Conservation (phyloP, 2,888 invertebrate species). For the Cartodere bifasciata region DNA sequence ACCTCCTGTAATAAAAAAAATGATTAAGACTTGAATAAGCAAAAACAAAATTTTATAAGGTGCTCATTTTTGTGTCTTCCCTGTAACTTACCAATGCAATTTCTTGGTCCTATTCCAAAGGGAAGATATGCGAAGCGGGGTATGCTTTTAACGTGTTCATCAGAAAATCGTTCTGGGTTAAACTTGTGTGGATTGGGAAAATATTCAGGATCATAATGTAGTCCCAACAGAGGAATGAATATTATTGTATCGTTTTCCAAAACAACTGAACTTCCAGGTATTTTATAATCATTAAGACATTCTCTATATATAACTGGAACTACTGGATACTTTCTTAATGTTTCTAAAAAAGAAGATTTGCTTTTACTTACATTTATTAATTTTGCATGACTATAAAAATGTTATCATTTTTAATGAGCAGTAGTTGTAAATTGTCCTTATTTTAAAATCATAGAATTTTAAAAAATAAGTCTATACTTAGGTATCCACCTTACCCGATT, state of each 20-base stretch:
- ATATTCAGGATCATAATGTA: conserved; percentile 29
- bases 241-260: conserved; percentile 27
- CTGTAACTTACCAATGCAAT: conserved; percentile 13
- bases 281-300: conserved; percentile 19
- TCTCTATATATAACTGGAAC: conserved; percentile 21
- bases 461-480: too few relatives aligned
- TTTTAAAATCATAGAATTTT: too few relatives aligned
- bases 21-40: too few relatives aligned
- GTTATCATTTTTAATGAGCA: too few relatives aligned
- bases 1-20: conserved; percentile 15
- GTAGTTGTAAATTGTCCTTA: neutral
- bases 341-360: conserved; percentile 11
- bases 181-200: conserved; percentile 30
- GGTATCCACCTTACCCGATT: too few relatives aligned
- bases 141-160: conserved; percentile 15
- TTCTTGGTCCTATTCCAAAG: conserved; percentile 12
- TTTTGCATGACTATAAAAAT: too few relatives aligned
- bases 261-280: conserved; percentile 17
- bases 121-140: conserved; percentile 7
- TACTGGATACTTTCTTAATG: conserved; percentile 28
- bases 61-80: too few relatives aligned
- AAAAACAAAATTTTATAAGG: too few relatives aligned
- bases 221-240: conserved; percentile 23
- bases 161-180: conserved; percentile 30
- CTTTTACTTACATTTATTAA: too few relatives aligned